Evolutionary conservation across 2,888 invertebrate genomes (phyloP), one percentile per base, ranked within the genome.

Genomic region (Lycocerus yunnanus): DNA sequence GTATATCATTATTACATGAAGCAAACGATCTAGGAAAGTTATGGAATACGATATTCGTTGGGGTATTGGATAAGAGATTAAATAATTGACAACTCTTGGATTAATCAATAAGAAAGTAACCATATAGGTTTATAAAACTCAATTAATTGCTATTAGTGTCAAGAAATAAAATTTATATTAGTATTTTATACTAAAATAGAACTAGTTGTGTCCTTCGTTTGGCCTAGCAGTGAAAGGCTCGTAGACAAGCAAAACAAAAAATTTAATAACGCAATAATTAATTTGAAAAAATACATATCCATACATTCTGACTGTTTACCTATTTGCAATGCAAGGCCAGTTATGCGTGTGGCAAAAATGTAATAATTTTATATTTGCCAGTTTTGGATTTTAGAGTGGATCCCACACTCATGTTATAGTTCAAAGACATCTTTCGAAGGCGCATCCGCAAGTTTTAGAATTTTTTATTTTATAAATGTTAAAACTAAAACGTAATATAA

Each of bases 191-290:
- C 20, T 63, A 63, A 63, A 63, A 18, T 20, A 63, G 59, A 63
- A 70, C 13, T 59, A 43, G 66, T 67, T 63, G n/a, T 63, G 76
- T 71, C 76, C 76, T 76, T 76, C 76, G 71, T 24, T 24, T 69
- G 76, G 76, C 76, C 76, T 76, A 74, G 71, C n/a, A 68, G 73
- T 76, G 76, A 76, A 76, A 74, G 76, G 76, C 71, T 68, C 58
- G 18, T 68, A 61, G 16, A 69, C 58, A 66, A 61, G 68, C 68
- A 72, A 60, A 69, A 75, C 61, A 75, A 75, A 69, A 61, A 75
- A 69, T 69, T 66, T 72, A 75, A 72, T 75, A 72, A 69, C 72
- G 61, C 58, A 69, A 69, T 72, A 72, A 72, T 72, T 75, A 72
- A 75, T 60, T 69, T 66, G 59, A 18, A 69, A 63, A 75, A 71